Conservation (phyloP, 2,797 vertebrate genomes). For the Oreonectes daqikongensis region DNA sequence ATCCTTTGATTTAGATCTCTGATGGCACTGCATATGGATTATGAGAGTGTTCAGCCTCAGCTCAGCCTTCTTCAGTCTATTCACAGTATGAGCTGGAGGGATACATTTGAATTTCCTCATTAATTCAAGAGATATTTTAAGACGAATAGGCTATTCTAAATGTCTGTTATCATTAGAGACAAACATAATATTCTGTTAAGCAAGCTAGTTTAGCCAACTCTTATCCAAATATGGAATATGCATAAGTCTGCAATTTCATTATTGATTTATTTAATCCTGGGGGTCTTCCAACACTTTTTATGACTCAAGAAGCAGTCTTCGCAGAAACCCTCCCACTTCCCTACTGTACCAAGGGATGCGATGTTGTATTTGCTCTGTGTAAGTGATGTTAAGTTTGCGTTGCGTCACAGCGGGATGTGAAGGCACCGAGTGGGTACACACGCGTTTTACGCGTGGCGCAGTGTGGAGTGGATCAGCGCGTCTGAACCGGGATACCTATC, state of each 20-base stretch:
- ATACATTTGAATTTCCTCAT: constrained; percentile 24
- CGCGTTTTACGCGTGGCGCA: constrained; percentile 34
- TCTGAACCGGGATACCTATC: background rate
- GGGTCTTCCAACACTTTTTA: constrained; percentile 12
- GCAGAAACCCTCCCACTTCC: constrained; percentile 20
- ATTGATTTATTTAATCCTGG: constrained; percentile 7
- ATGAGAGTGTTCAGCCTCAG: background rate
- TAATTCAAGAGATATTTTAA: constrained; percentile 34
- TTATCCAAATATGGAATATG: background rate
- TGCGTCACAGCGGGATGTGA: constrained; percentile 29
- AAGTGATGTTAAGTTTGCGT: constrained; percentile 36
- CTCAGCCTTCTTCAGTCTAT: background rate
- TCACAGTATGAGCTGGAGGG: background rate
- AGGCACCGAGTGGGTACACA: constrained; percentile 6
- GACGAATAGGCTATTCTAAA: constrained; percentile 20
- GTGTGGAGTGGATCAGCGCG: constrained; percentile 12
- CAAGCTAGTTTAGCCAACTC: background rate
- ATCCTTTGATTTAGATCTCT: constrained; percentile 22
- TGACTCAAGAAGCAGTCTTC: background rate
- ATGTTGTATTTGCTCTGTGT: background rate
- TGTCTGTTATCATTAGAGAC: constrained; percentile 3
- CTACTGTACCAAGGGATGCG: background rate
- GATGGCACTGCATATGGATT: background rate
- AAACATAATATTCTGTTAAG: background rate
- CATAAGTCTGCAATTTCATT: background rate